These are phyloP conservation scores for Mallotus villosus DNA, from an alignment of 2,797 vertebrate species.

Conservation along the genomic window DNA sequence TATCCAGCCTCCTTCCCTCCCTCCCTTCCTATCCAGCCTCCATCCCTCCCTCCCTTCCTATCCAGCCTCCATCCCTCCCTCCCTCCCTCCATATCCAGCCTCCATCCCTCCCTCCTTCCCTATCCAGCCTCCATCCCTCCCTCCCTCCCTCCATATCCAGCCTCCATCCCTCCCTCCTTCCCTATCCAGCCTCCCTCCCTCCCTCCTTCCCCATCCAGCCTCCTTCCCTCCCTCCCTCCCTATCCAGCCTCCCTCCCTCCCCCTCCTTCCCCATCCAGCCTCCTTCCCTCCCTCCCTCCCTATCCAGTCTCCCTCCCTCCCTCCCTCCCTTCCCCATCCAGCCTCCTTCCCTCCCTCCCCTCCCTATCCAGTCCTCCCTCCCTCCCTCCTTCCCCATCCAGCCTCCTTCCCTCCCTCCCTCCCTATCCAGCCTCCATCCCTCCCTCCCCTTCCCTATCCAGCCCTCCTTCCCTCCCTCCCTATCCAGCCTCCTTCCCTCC, in stretches of 20 bases:
- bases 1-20: neutral
- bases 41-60: neutral
- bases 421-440: too few relatives aligned
- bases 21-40: neutral
- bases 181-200: slow-evolving; percentile 2
- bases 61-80: neutral
- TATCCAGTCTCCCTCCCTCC: neutral
- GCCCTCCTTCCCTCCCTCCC: too few relatives aligned
- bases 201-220: neutral
- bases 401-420: too few relatives aligned
- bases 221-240: slow-evolving; percentile 3
- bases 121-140: neutral
- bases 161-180: neutral
- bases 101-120: neutral
- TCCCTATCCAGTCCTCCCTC: neutral
- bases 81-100: neutral
- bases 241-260: too few relatives aligned
- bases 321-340: too few relatives aligned
- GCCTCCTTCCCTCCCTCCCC: too few relatives aligned
- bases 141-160: neutral
- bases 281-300: neutral
- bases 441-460: too few relatives aligned
- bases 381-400: slow-evolving; percentile 4
- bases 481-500: slow-evolving; percentile 8
- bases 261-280: neutral